Evolutionary conservation across 1,140 invertebrate genomes (phyloP), one percentile per base, ranked within the genome.

Genomic region (Trigoniulus corallinus): DNA sequence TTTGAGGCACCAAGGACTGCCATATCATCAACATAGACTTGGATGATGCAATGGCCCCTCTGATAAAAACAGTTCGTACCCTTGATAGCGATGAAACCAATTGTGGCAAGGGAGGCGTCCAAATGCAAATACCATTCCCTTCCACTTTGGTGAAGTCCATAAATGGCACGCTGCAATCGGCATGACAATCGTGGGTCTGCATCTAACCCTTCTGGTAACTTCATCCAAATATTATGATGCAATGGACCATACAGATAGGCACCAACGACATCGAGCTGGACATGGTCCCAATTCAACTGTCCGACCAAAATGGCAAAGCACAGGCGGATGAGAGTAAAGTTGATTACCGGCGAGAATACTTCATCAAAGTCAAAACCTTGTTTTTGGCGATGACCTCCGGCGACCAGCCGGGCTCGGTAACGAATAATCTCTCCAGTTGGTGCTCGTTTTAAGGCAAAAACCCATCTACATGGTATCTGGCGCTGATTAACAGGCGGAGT

Each of bases 351-450:
- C 18, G 63, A 41, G 50, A 57, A 67, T 46, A 60, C 64, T 55
- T 67, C 64, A 43, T 57, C 22, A 51, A 54, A 64, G 45, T 66
- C 61, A 52, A 59, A 18, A 43, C 41, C 41, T 18, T n/a, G 41
- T 22, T 22, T 43, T 18, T 43, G 41, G 21, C 41, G n/a, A 45
- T 58, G 67, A 0, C 67, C 66, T 54, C 62, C 61, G 7, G 59
- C 63, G 4, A 71, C 66, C 27, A 68, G 57, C 22, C 66, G 49
- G 15, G 67, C 66, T 57, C 67, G 67, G 54, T 60, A 61, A 20
- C 52, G 24, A 1, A 13, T 41, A 3, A 42, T 23, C 3, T 13
- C 22, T 21, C 52, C 48, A 29, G 43, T 41, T 18, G 46, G 47
- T 15, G 27, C 24, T 22, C 27, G 22, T 24, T 56, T 56, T 7